phyloP scores from a whole-genome alignment of 2,797 vertebrate genomes.

The Manis crassicaudata region DNA sequence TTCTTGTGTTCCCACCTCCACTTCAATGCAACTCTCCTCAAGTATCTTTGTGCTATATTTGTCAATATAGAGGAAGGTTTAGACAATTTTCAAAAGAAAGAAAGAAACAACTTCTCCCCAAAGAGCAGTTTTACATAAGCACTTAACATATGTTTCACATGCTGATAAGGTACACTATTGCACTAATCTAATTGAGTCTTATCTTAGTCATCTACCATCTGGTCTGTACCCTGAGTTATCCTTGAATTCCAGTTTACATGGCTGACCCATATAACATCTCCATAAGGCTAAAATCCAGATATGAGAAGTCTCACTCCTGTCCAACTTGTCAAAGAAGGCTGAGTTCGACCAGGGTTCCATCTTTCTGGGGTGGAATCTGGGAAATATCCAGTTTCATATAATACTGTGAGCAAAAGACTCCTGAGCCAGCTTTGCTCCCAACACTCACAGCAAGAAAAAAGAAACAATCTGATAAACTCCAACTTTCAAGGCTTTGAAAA shows the following conservation, averaged over 20 bases:
- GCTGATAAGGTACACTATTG: not conserved
- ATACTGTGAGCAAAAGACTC: not conserved
- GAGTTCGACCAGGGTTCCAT: not conserved
- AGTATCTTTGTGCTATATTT: not conserved
- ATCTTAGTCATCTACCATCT: not conserved
- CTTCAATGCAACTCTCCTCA: not conserved
- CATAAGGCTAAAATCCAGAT: not conserved
- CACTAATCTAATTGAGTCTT: not conserved
- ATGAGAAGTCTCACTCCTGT: not conserved
- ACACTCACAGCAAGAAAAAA: conserved; percentile 60
- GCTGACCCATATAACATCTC: not conserved
- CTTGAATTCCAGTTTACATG: not conserved
- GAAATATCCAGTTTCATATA: not conserved
- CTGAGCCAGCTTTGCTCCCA: conserved; percentile 54
- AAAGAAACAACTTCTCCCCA: not conserved
- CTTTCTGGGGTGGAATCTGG: not conserved
- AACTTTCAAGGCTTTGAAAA: conserved; percentile 68
- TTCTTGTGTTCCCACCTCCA: not conserved
- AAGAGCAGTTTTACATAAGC: not conserved
- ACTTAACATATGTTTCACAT: not conserved
- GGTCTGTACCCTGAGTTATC: not conserved
- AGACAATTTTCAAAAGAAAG: not conserved
- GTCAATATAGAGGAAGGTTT: not conserved
- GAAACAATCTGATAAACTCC: conserved; percentile 54
- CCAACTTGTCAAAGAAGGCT: not conserved